Conservation (phyloP, 2,113 vertebrate genomes). For the Xiphorhynchus elegans region DNA sequence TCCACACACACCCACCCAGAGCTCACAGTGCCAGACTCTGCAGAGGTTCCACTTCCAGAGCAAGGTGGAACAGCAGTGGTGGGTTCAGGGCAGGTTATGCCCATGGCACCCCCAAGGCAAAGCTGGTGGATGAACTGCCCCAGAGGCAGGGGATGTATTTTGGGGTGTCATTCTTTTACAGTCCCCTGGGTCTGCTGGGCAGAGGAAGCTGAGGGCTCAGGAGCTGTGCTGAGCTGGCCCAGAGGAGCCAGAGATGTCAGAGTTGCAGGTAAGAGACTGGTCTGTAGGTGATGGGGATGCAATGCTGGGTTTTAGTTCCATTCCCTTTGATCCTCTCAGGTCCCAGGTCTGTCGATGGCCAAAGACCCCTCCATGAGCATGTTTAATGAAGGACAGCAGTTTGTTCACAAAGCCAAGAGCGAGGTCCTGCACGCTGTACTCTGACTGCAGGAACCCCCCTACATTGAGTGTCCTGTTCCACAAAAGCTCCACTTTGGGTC, state of each 20-base stretch:
- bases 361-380: background rate
- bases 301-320: background rate
- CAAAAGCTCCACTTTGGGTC: background rate
- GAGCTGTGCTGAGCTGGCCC: background rate
- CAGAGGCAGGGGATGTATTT: background rate
- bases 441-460: background rate
- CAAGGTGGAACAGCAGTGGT: background rate
- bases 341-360: background rate
- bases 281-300: too few relatives aligned
- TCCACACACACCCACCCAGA: fast-evolving
- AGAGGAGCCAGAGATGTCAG: fast-evolving
- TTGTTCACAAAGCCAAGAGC: background rate
- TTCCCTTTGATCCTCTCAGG: background rate
- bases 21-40: too few relatives aligned
- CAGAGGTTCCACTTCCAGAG: background rate
- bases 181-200: fast-evolving
- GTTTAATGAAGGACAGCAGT: background rate
- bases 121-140: too few relatives aligned
- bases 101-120: fast-evolving
- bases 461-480: background rate
- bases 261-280: background rate
- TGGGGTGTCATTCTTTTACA: background rate
- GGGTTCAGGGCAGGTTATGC: background rate
- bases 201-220: background rate
- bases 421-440: background rate